Evolutionary conservation across 2,888 invertebrate species (phyloP).

Genomic region (Tachina grossa): DNA sequence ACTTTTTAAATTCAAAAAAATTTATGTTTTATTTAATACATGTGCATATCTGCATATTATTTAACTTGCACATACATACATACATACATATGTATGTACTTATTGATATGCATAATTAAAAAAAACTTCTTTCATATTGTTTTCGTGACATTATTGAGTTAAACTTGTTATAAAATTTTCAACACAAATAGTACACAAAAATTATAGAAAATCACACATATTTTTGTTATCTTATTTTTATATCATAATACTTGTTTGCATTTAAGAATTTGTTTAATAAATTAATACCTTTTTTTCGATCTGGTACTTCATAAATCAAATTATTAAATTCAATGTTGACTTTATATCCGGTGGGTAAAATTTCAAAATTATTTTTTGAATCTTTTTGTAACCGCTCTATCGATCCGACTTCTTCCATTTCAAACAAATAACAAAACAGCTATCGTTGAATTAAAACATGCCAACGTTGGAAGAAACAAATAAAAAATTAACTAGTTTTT

Average conservation of each 20-base stretch:
- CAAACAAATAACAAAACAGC: not conserved
- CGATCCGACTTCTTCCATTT: conserved; percentile 38
- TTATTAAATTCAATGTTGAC: conserved; percentile 65
- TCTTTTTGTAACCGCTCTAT: conserved; percentile 42
- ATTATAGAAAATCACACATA: not conserved
- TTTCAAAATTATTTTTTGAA: conserved; percentile 31
- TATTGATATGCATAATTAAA: too few relatives aligned
- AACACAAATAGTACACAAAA: not conserved
- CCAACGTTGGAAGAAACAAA: not conserved
- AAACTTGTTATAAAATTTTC: not conserved
- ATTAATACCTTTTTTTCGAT: conserved; percentile 43
- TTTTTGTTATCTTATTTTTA: not conserved
- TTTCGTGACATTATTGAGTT: too few relatives aligned
- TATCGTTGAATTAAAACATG: not conserved
- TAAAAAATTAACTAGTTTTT: not conserved
- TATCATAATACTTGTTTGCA: not conserved
- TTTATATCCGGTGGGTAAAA: conserved; percentile 40
- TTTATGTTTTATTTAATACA: too few relatives aligned
- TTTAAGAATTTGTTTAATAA: not conserved
- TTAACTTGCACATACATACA: too few relatives aligned
- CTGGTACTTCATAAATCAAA: conserved; percentile 53
- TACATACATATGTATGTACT: too few relatives aligned
- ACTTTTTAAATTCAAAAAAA: too few relatives aligned
- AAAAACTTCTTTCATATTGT: too few relatives aligned
- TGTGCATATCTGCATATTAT: too few relatives aligned